phyloP scores from a whole-genome alignment of 2,113 vertebrate genomes.

The Phalacrocorax brasilianus region DNA sequence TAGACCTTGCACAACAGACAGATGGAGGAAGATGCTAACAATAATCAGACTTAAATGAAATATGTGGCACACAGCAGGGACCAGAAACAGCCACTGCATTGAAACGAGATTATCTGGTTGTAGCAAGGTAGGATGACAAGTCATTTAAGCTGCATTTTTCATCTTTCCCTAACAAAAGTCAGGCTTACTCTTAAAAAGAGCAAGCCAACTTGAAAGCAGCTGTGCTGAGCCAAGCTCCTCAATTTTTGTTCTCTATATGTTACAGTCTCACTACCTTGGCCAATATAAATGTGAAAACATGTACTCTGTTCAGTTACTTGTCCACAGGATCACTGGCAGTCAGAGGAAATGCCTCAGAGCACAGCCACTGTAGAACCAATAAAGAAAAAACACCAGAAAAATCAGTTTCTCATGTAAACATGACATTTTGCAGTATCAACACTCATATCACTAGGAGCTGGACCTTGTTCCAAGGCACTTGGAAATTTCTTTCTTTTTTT shows the following conservation, averaged over 20 bases:
- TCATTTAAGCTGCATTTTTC: not conserved
- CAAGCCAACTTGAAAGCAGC: not conserved
- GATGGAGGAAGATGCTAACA: not conserved
- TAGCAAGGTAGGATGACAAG: not conserved
- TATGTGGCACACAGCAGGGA: not conserved
- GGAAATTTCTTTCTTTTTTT: not conserved
- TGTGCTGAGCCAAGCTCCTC: not conserved
- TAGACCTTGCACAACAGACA: not conserved
- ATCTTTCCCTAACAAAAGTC: not conserved
- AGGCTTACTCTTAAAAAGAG: not conserved
- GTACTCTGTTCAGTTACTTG: not conserved
- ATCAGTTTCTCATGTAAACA: slow-evolving; percentile 52
- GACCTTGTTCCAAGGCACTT: not conserved
- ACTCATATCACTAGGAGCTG: not conserved
- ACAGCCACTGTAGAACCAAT: not conserved
- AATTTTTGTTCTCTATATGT: not conserved
- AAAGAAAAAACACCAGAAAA: not conserved
- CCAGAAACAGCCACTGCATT: not conserved
- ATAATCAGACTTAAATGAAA: not conserved
- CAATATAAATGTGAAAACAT: not conserved
- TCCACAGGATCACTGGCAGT: not conserved
- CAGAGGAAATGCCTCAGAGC: slow-evolving; percentile 32
- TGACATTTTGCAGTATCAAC: not conserved
- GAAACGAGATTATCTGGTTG: not conserved
- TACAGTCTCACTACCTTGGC: not conserved